Base-by-base conservation (phyloP, 2,113 vertebrate species). In the Orycteropus afer region DNA sequence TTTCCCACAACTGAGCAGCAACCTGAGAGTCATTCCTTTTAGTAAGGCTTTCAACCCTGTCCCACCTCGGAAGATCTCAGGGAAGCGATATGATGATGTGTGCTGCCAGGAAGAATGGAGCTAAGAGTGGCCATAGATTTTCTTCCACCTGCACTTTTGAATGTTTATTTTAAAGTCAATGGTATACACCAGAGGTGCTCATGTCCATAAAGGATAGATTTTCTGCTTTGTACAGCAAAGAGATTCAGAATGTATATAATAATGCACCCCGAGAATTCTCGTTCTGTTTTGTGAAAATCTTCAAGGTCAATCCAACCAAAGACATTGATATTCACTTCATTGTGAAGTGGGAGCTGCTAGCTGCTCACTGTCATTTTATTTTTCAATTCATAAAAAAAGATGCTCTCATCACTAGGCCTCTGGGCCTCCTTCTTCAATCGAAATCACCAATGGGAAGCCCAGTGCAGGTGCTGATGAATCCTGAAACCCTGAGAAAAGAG, bases 311-410 rank as follows among this genome's bases (percentile, higher is more conserved):
- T 89, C 49, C 17, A 11, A 73, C 40, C 82, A 77, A 37, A 65
- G 45, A 83, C 76, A 77, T 83, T 83, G 86, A 83, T 95, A 86
- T 86, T 93, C 92, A 85, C 63, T 77, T 95, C 69, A 37, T 82
- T 71, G 94, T 86, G 78, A 95, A 51, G 89, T 89, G 79, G 94
- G 63, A 90, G 87, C 93, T 93, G 32, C 91, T 57, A 34, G 86
- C 85, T 92, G 27, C 85, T 90, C 91, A 55, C 55, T 88, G 92
- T 86, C 89, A 63, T 80, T 97, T 97, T 91, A 93, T 90, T 96
- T 96, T 97, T 89, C 88, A 77, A 86, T 96, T 93, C 89, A 77
- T 90, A 81, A 80, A 88, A 95, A 93, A 77, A 63, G 74, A 83
- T 67, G 15, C 47, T 96, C 82, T 92, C 90, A 63, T 95, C 88